Evolutionary conservation across 2,797 vertebrate genomes (phyloP), one percentile per base, ranked within the genome.

Genomic region (Cynodonichthys magdalenae): DNA sequence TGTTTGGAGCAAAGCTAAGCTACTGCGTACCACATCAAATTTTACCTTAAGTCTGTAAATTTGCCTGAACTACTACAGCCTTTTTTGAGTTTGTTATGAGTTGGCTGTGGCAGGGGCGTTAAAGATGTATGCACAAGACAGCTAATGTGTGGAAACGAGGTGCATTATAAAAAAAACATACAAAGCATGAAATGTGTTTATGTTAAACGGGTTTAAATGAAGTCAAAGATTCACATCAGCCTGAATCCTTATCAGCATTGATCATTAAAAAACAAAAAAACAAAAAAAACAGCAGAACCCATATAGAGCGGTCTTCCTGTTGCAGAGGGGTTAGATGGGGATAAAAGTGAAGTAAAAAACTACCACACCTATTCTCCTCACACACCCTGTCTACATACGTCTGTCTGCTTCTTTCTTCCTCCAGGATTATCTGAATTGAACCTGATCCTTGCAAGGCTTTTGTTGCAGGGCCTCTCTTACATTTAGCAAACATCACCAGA

Each of bases 361-460:
- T 1, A 69, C 81, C 86, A 79, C 85, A 76, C 88, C 86, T 80
- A 60, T 67, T 73, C 47, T 75, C 24, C 4, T 71, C 69, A 83
- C 80, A 82, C 79, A 71, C 80, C 78, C 75, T 53, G 61, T 64
- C 68, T 73, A 31, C 63, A 79, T 66, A 69, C 46, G 53, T 74
- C 61, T 63, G 57, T 74, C 75, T 82, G 63, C 53, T 66, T 82
- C 81, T 79, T 69, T 87, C 81, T 72, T 80, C 75, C 79, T 63
- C 66, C 79, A 71, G 87, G 87, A 90, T 92, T 90, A 91, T 87
- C 81, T 80, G 79, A 87, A 80, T 71, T 89, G 80, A 92, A 91
- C 82, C 83, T 81, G 90, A 92, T 90, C 88, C 81, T 64, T 41
- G 54, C 63, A 42, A 56, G 59, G 77, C 87, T 90, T 92, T 92